Evolutionary conservation across 2,797 vertebrate species (phyloP).

Genomic region (Gymnoscopelus braueri): DNA sequence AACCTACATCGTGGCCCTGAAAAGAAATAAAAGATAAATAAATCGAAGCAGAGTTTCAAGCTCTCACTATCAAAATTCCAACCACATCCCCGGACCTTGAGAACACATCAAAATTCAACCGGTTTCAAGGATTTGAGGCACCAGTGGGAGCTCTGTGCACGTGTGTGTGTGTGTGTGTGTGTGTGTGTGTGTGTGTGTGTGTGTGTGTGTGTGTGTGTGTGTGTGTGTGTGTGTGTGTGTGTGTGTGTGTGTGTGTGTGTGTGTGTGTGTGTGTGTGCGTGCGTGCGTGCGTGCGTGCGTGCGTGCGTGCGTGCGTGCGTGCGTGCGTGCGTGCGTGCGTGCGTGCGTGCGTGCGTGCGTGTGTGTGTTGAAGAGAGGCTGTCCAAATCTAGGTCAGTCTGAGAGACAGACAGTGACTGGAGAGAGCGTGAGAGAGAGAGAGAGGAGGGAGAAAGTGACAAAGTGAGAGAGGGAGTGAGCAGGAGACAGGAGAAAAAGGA

Average conservation of each 20-base stretch:
- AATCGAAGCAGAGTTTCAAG: conserved; percentile 38
- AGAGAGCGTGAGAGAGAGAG: conserved; percentile 14
- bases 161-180: conserved; percentile 1
- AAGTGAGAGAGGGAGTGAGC: conserved; percentile 21
- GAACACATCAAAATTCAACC: conserved; percentile 53
- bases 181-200: not conserved
- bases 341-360: not conserved
- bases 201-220: not conserved
- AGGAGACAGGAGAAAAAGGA: conserved; percentile 16
- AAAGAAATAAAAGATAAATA: conserved; percentile 15
- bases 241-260: not conserved
- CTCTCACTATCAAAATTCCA: conserved; percentile 43
- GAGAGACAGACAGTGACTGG: conserved; percentile 48
- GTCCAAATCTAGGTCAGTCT: conserved; percentile 63
- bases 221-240: not conserved
- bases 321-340: not conserved
- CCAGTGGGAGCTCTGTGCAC: conserved; percentile 44
- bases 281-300: conserved; percentile 50
- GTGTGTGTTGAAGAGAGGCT: not conserved
- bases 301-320: conserved; percentile 1
- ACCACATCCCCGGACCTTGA: conserved; percentile 24
- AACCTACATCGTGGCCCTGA: conserved; percentile 55
- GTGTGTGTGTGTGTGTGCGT: conserved; percentile 21
- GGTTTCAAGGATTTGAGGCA: conserved; percentile 59
- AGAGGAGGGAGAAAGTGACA: conserved; percentile 9